Evolutionary conservation across 2,113 vertebrate genomes (phyloP).

Genomic region (Suricata suricatta): DNA sequence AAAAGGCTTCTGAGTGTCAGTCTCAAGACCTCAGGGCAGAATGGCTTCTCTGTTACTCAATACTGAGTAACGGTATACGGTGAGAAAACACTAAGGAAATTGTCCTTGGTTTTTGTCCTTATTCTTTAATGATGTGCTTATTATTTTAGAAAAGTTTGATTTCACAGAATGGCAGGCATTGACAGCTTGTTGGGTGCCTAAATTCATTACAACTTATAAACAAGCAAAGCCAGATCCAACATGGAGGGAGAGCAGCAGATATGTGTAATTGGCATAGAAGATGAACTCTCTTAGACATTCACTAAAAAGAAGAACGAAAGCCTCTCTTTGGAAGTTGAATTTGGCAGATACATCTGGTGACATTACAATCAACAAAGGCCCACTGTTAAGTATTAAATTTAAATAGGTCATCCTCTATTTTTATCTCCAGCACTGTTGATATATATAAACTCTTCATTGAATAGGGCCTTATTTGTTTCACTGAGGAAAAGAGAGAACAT

Average conservation of each 20-base stretch:
- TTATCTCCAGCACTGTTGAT: not conserved
- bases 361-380: not conserved
- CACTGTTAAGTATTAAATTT: not conserved
- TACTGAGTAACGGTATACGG: not conserved
- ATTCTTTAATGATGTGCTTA: not conserved
- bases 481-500: not conserved
- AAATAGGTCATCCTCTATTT: not conserved
- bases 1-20: not conserved
- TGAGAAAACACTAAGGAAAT: not conserved
- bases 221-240: not conserved
- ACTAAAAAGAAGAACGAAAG: not conserved
- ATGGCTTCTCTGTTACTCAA: not conserved
- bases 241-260: not conserved
- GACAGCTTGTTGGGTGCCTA: not conserved
- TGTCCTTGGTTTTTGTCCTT: not conserved
- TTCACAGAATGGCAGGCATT: not conserved
- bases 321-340: not conserved
- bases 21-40: not conserved
- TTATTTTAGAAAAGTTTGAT: not conserved
- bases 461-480: not conserved
- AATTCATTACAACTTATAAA: not conserved
- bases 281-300: not conserved
- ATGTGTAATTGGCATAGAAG: not conserved
- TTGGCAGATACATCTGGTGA: not conserved
- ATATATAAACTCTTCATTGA: not conserved